Percentiles rank a stretch among this genome's conserved stretches.
phyloP scores from a whole-genome alignment of 2,888 invertebrate species.

The Drosophila barbarae region DNA sequence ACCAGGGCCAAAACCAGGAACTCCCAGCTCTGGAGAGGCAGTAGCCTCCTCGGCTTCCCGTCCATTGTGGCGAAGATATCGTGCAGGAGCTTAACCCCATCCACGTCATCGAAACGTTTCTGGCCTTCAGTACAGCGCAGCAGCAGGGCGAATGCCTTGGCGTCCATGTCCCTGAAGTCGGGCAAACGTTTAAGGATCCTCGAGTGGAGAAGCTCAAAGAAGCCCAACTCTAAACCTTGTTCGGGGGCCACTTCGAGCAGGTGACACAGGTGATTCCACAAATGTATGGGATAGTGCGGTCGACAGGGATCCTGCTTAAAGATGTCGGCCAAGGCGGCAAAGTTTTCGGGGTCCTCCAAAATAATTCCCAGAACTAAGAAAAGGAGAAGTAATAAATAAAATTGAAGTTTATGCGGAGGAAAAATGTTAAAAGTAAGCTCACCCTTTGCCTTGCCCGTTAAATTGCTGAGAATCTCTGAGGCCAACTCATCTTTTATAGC shows the following conservation, averaged over 20 bases:
- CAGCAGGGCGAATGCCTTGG: slow-evolving; percentile 76
- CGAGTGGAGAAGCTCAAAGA: slow-evolving; percentile 71
- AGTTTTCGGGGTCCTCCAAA: slow-evolving; percentile 46
- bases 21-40: slow-evolving; percentile 51
- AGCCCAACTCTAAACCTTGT: slow-evolving; percentile 66
- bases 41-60: neutral
- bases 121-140: slow-evolving; percentile 74
- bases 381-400: too few relatives aligned
- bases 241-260: slow-evolving; percentile 69
- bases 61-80: slow-evolving; percentile 44
- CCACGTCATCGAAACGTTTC: slow-evolving; percentile 59
- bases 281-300: slow-evolving; percentile 50
- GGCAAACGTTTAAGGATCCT: slow-evolving; percentile 56
- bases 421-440: neutral
- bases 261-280: slow-evolving; percentile 74
- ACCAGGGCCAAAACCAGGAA: slow-evolving; percentile 65
- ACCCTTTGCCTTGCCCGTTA: slow-evolving; percentile 63
- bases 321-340: slow-evolving; percentile 49
- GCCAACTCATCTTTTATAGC: slow-evolving; percentile 42
- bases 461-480: slow-evolving; percentile 63
- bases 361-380: slow-evolving; percentile 48
- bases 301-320: slow-evolving; percentile 55
- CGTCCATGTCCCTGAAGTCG: slow-evolving; percentile 60
- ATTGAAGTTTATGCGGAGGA: too few relatives aligned
- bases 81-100: slow-evolving; percentile 68